These are phyloP conservation scores for Plestiodon gilberti DNA, from an alignment of 2,113 vertebrate species.

Conservation along the genomic window DNA sequence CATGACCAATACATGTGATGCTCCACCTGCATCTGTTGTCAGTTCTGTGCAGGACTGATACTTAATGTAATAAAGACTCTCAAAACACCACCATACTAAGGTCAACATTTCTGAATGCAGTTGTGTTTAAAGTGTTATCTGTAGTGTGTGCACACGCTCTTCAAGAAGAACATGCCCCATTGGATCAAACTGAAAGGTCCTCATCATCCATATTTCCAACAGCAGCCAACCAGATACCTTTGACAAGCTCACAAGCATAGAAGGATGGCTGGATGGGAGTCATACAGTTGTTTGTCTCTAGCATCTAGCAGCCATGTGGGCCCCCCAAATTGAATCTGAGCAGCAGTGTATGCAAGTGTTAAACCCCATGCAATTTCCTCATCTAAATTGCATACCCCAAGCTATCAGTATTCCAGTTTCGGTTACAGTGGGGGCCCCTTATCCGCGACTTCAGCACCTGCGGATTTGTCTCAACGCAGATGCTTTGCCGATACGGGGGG, in stretches of 20 bases:
- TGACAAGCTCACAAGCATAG: not conserved
- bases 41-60: not conserved
- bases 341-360: no score
- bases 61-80: not conserved
- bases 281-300: not conserved
- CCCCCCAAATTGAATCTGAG: not conserved
- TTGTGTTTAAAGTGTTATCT: no score
- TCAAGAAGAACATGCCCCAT: no score
- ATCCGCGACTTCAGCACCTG: no score
- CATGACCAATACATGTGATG: not conserved
- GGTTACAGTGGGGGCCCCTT: no score
- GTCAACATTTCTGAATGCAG: not conserved
- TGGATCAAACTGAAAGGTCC: not conserved
- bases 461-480: no score
- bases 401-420: no score
- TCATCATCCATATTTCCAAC: not conserved
- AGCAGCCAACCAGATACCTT: not conserved
- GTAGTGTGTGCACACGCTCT: no score
- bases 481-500: no score
- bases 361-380: no score
- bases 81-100: not conserved
- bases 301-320: not conserved
- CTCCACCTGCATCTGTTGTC: not conserved
- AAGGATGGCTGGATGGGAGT: not conserved
- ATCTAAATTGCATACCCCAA: no score